phyloP scores from a whole-genome alignment of 2,888 invertebrate species.

The Brenthis hecate region DNA sequence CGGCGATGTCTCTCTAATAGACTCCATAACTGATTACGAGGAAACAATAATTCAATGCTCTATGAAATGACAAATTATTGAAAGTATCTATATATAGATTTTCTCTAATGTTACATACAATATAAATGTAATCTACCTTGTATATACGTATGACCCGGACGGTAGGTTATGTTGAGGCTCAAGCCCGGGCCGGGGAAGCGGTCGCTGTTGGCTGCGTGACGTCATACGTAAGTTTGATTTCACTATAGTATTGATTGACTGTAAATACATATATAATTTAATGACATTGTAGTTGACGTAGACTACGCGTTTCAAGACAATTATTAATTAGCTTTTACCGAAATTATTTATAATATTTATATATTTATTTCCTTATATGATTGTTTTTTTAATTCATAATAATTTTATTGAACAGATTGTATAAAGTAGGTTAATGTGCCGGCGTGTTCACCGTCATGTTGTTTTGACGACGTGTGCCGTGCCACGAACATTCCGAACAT shows the following conservation, averaged over 20 bases:
- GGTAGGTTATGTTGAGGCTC: conserved; percentile 71
- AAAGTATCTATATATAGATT: conserved; percentile 63
- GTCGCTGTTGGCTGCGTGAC: conserved; percentile 48
- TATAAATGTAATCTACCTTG: conserved; percentile 74
- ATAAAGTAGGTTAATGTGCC: conserved; percentile 77
- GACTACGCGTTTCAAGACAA: conserved; percentile 58
- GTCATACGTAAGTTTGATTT: conserved; percentile 72
- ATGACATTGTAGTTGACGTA: conserved; percentile 64
- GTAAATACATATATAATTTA: conserved; percentile 71
- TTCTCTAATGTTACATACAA: conserved; percentile 70
- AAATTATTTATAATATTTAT: conserved; percentile 36
- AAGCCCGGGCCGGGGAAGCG: conserved; percentile 47
- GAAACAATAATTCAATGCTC: conserved; percentile 58
- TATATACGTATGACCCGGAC: conserved; percentile 78
- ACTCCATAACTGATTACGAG: conserved; percentile 67
- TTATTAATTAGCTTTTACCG: conserved; percentile 49
- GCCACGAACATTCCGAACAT: conserved; percentile 62
- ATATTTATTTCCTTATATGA: conserved; percentile 32
- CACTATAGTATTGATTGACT: conserved; percentile 71
- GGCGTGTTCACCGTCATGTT: conserved; percentile 46
- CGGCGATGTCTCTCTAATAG: conserved; percentile 58
- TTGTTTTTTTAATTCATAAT: conserved; percentile 36
- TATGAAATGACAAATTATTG: conserved; percentile 41
- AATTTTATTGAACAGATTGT: conserved; percentile 58
- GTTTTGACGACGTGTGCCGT: conserved; percentile 41